phyloP scores from a whole-genome alignment of 1,140 invertebrate genomes.

The Riptortus pedestris region DNA sequence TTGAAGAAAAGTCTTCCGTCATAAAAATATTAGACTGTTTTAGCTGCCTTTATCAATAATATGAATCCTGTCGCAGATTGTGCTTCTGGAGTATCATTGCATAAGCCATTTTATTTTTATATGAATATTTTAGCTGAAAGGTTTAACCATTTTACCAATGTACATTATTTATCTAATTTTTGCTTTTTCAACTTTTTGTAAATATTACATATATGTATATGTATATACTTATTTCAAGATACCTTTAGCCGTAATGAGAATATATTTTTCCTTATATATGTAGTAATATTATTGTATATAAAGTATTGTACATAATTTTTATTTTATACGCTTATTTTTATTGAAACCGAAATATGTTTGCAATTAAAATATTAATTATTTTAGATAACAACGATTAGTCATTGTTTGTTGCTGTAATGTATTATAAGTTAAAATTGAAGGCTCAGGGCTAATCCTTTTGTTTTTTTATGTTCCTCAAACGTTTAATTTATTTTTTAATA shows the following conservation, averaged over 20 bases:
- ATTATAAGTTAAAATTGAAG: neutral
- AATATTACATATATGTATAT: neutral
- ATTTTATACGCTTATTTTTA: conserved; percentile 18
- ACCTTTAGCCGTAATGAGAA: neutral
- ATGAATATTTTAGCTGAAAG: neutral
- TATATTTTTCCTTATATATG: neutral
- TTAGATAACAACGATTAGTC: conserved; percentile 5
- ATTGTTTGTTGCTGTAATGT: neutral
- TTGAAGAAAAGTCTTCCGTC: too few relatives aligned
- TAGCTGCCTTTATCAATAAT: too few relatives aligned
- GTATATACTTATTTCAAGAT: neutral
- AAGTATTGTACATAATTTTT: neutral
- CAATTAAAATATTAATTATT: neutral
- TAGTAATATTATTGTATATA: neutral
- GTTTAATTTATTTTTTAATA: neutral
- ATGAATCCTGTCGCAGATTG: too few relatives aligned
- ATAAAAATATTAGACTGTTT: too few relatives aligned
- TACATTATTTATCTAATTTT: neutral
- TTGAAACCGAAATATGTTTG: neutral
- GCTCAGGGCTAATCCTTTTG: neutral
- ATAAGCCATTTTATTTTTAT: neutral
- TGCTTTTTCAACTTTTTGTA: too few relatives aligned
- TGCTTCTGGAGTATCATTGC: too few relatives aligned
- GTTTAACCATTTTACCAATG: neutral
- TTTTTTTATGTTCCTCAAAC: neutral